A percentile compares a stretch with the other conserved stretches of the same genome.
These are phyloP conservation scores for Melospiza georgiana DNA, from an alignment of 2,113 vertebrate genomes.

Conservation along the genomic window DNA sequence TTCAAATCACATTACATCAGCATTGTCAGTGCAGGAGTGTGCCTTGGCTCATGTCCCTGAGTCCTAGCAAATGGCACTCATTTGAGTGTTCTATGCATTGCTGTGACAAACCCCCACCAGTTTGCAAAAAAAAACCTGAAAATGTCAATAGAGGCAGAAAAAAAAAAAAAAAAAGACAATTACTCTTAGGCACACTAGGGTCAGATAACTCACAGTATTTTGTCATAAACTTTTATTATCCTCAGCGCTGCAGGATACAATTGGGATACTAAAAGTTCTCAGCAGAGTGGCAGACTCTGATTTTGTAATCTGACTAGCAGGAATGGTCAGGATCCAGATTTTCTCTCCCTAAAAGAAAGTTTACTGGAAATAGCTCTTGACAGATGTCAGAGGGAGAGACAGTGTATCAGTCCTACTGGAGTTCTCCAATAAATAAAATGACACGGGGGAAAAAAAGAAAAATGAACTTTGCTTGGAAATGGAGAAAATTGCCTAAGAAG, in stretches of 20 bases:
- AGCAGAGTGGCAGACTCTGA: background rate
- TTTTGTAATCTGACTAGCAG: background rate
- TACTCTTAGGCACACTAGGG: background rate
- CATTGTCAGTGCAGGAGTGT: background rate
- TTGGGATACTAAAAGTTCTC: background rate
- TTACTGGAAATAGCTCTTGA: background rate
- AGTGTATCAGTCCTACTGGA: background rate
- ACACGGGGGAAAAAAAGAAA: background rate
- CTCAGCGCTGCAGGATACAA: accelerated
- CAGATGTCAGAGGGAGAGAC: background rate
- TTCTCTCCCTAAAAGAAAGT: background rate
- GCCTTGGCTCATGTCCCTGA: background rate
- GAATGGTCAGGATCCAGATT: background rate
- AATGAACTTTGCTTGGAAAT: background rate
- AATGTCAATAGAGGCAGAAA: background rate
- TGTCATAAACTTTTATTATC: background rate
- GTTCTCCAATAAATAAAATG: background rate
- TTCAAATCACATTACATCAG: background rate
- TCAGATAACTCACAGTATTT: background rate
- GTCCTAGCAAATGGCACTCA: background rate
- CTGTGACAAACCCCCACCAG: background rate
- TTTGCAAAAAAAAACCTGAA: background rate
- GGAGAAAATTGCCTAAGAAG: background rate
- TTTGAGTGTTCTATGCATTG: background rate
- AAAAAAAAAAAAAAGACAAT: background rate